phyloP scores from a whole-genome alignment of 2,113 vertebrate species.

The Sarotherodon lohbergeri region DNA sequence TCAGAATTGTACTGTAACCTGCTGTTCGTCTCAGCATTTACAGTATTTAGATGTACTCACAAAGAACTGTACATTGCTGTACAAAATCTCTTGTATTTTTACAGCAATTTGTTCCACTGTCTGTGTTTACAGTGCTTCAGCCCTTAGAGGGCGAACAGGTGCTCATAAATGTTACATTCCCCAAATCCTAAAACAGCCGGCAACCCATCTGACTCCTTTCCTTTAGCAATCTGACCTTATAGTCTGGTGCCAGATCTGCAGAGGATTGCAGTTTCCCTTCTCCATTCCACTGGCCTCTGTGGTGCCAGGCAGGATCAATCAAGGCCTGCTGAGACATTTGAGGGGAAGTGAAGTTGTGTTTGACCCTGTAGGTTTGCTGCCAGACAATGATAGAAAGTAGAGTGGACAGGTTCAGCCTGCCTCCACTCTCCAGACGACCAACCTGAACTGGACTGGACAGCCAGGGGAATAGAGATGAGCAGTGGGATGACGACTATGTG shows the following conservation, averaged over 20 bases:
- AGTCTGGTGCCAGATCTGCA: conserved; percentile 28
- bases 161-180: conserved; percentile 13
- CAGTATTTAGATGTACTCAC: background rate
- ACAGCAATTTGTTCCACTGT: background rate
- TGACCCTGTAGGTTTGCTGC: conserved; percentile 58
- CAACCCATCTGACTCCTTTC: conserved; percentile 7
- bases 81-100: background rate
- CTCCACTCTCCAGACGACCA: conserved; percentile 44
- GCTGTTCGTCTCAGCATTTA: background rate
- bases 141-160: background rate
- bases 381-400: conserved; percentile 52
- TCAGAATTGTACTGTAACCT: background rate
- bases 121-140: background rate
- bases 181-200: background rate
- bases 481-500: conserved; percentile 4
- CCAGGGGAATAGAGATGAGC: conserved; percentile 48
- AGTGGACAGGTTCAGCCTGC: conserved; percentile 61
- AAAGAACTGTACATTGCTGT: background rate
- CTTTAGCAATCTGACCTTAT: conserved; percentile 14
- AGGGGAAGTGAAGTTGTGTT: conserved; percentile 46
- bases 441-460: conserved; percentile 58
- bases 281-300: conserved; percentile 9
- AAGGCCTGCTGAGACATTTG: conserved; percentile 30
- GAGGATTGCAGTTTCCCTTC: conserved; percentile 22
- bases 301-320: conserved; percentile 55